A percentile compares a stretch with the other conserved stretches of the same genome.
Evolutionary conservation across 2,888 invertebrate genomes (phyloP).

Genomic region (Phalera bucephala): DNA sequence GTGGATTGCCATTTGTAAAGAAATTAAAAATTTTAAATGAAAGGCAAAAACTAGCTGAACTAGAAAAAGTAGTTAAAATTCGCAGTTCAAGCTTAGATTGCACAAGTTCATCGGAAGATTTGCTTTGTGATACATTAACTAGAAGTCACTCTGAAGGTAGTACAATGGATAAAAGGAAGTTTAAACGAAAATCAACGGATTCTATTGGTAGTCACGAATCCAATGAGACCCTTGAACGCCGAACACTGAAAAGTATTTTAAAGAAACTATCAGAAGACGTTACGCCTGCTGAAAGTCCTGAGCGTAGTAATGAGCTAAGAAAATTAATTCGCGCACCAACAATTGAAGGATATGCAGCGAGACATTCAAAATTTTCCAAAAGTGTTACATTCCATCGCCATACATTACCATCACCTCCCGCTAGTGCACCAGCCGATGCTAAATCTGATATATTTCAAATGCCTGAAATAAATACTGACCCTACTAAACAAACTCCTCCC

Average conservation of each 20-base stretch:
- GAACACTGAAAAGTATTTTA: constrained; percentile 92
- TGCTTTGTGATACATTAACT: constrained; percentile 84
- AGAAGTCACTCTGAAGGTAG: constrained; percentile 92
- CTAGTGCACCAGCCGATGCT: constrained; percentile 68
- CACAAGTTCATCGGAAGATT: constrained; percentile 84
- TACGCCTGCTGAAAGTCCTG: constrained; percentile 72
- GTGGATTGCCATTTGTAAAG: constrained; percentile 93
- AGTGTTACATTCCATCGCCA: constrained; percentile 94
- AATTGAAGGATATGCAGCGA: constrained; percentile 93
- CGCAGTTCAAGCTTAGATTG: constrained; percentile 92
- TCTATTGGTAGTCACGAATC: constrained; percentile 74
- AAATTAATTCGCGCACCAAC: constrained; percentile 91
- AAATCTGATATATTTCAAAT: constrained; percentile 59
- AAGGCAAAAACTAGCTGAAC: constrained; percentile 91
- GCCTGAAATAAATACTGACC: constrained; percentile 48
- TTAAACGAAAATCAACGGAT: constrained; percentile 69
- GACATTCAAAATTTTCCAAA: constrained; percentile 94
- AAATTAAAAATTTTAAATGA: constrained; percentile 94
- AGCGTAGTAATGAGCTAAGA: constrained; percentile 83
- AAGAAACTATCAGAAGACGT: constrained; percentile 91
- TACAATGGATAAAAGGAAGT: constrained; percentile 85
- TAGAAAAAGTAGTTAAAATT: constrained; percentile 89
- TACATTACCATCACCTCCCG: constrained; percentile 91
- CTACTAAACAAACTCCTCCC: constrained; percentile 38
- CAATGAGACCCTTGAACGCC: constrained; percentile 92